Evolutionary conservation across 2,113 vertebrate genomes (phyloP).

Genomic region (Prionailurus viverrinus): DNA sequence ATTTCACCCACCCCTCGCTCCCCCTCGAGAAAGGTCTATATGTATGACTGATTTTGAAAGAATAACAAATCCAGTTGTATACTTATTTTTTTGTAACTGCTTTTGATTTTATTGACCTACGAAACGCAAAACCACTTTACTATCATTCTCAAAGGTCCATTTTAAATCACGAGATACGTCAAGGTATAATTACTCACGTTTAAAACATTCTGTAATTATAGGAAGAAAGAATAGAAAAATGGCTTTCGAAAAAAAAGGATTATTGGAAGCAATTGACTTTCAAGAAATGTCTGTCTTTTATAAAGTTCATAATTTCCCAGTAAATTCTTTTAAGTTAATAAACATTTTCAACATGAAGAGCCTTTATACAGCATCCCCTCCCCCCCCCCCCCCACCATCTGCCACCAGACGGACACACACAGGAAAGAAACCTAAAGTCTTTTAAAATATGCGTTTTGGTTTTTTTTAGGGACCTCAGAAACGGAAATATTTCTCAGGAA

Average conservation of each 20-base stretch:
- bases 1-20: constrained; percentile 55
- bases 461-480: constrained; percentile 61
- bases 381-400: neutral
- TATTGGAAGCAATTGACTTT: constrained; percentile 73
- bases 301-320: constrained; percentile 78
- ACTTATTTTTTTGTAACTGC: constrained; percentile 70
- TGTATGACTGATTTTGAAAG: constrained; percentile 71
- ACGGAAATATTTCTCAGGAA: constrained; percentile 81
- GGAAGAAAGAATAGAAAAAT: constrained; percentile 68
- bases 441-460: constrained; percentile 55
- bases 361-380: neutral
- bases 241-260: constrained; percentile 21
- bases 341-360: constrained; percentile 69
- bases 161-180: constrained; percentile 76
- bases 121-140: constrained; percentile 69
- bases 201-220: constrained; percentile 80
- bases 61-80: constrained; percentile 73
- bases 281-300: constrained; percentile 76
- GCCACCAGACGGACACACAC: constrained; percentile 21
- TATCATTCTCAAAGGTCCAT: constrained; percentile 66
- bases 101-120: constrained; percentile 78
- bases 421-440: neutral
- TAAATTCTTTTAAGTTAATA: constrained; percentile 81
- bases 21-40: neutral
- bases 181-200: constrained; percentile 79